phyloP scores from a whole-genome alignment of 2,888 invertebrate genomes.

The Euclidia mi region DNA sequence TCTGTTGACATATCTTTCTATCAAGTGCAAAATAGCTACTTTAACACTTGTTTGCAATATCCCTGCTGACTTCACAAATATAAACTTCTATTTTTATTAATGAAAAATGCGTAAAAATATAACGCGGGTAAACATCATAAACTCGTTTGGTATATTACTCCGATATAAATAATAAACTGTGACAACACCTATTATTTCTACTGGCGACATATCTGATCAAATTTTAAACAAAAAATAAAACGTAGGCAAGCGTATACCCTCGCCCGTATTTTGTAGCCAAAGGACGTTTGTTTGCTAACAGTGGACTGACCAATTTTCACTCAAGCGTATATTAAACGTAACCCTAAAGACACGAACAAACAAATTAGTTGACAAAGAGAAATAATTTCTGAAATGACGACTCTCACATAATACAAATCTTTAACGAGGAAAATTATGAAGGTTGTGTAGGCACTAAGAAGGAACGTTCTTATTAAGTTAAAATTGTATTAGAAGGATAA shows the following conservation, averaged over 20 bases:
- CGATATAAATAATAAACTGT: slow-evolving; percentile 12
- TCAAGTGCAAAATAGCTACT: too few species aligned
- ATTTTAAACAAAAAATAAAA: slow-evolving; percentile 24
- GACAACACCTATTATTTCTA: slow-evolving; percentile 22
- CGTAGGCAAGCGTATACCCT: slow-evolving; percentile 22
- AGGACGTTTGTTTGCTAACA: slow-evolving; percentile 27
- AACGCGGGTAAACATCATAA: too few species aligned
- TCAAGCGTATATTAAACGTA: slow-evolving; percentile 46
- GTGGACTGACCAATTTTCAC: slow-evolving; percentile 30
- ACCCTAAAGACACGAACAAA: slow-evolving; percentile 49
- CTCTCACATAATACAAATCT: slow-evolving; percentile 11
- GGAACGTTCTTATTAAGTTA: slow-evolving; percentile 17
- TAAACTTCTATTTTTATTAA: too few species aligned
- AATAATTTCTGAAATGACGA: slow-evolving; percentile 16
- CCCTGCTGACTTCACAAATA: too few species aligned
- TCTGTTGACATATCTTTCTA: too few species aligned
- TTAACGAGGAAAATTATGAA: slow-evolving; percentile 15
- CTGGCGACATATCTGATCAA: slow-evolving; percentile 23
- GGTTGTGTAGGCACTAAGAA: slow-evolving; percentile 8
- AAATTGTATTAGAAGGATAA: slow-evolving; percentile 10
- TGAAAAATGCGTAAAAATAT: too few species aligned
- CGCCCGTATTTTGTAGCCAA: slow-evolving; percentile 33
- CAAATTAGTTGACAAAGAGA: slow-evolving; percentile 31
- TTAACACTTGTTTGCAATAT: too few species aligned
- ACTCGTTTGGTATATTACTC: background rate